Evolutionary conservation across 2,113 vertebrate genomes (phyloP).

Genomic region (Protobothrops flavoviridis): DNA sequence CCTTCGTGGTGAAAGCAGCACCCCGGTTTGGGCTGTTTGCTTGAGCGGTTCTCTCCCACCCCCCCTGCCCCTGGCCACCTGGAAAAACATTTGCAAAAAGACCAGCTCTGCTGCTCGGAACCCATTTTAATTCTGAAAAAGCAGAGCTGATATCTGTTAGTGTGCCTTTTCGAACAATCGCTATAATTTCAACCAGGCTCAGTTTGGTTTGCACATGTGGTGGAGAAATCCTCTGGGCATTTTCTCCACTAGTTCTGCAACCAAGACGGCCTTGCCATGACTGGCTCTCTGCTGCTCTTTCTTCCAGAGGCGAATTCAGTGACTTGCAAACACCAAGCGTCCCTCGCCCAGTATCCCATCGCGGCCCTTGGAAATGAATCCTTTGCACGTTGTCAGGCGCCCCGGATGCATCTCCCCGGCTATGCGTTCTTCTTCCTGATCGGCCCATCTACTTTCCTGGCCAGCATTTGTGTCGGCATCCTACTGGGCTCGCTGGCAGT

Average conservation of each 20-base stretch:
- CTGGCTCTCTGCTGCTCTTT: conserved; percentile 14
- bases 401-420: conserved; percentile 20
- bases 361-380: conserved; percentile 62
- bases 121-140: neutral
- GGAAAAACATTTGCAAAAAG: too few relatives aligned
- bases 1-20: neutral
- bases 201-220: neutral
- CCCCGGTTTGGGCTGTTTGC: neutral
- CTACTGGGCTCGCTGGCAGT: conserved; percentile 50
- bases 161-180: neutral
- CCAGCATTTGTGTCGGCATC: conserved; percentile 69
- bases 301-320: conserved; percentile 60
- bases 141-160: neutral
- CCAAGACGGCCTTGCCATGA: too few relatives aligned
- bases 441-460: conserved; percentile 66
- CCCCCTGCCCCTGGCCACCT: too few relatives aligned
- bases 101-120: too few relatives aligned
- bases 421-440: conserved; percentile 57
- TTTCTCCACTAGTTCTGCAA: too few relatives aligned
- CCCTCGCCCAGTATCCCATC: conserved; percentile 51
- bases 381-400: conserved; percentile 66
- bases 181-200: neutral
- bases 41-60: neutral
- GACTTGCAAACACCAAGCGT: conserved; percentile 57
- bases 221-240: neutral